A percentile compares a stretch with the other conserved stretches of the same genome.
phyloP scores from a whole-genome alignment of 2,113 vertebrate species.

The Isichthys henryi region DNA sequence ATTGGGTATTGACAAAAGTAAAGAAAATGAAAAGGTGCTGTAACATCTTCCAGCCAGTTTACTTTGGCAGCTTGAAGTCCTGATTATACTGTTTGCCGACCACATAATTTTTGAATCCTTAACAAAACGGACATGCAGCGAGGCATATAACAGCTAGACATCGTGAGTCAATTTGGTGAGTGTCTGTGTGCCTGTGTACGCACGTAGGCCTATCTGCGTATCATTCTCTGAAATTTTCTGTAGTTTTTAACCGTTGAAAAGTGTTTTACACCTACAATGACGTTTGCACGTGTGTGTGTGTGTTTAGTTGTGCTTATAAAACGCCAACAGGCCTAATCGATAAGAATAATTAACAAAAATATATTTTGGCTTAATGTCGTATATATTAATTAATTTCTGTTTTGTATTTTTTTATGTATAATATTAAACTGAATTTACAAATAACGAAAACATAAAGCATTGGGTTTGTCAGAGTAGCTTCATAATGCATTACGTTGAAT shows the following conservation, averaged over 20 bases:
- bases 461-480: not conserved
- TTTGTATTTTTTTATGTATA: not conserved
- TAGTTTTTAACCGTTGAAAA: not conserved
- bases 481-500: not conserved
- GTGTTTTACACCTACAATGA: not conserved
- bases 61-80: constrained; percentile 53
- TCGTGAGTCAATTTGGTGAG: not conserved
- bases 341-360: not conserved
- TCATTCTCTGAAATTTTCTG: not conserved
- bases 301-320: not conserved
- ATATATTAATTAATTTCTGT: not conserved
- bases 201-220: not conserved
- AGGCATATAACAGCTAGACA: constrained; percentile 3
- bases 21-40: constrained; percentile 36
- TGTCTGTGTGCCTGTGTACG: not conserved
- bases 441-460: not conserved
- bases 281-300: not conserved
- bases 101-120: constrained; percentile 46
- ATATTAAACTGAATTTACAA: not conserved
- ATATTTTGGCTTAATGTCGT: not conserved
- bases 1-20: constrained; percentile 63
- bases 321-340: not conserved
- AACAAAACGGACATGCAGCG: constrained; percentile 36
- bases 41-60: constrained; percentile 39
- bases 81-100: constrained; percentile 58